A percentile compares a stretch with the other conserved stretches of the same genome.
Evolutionary conservation across 2,113 vertebrate species (phyloP).

Genomic region (Notechis scutatus): DNA sequence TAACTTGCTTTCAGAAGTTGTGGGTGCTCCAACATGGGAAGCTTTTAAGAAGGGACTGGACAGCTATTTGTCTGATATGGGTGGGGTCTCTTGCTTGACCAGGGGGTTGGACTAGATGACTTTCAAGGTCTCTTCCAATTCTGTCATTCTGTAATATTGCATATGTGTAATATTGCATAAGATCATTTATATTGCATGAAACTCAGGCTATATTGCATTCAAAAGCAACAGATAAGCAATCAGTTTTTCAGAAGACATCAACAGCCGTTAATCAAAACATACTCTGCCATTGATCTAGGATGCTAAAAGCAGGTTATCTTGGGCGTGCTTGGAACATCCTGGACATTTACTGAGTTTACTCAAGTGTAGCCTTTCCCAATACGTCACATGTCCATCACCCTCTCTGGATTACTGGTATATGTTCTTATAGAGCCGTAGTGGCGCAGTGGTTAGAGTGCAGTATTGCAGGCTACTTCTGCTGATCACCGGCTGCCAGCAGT

Average conservation of each 20-base stretch:
- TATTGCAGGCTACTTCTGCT: too few species aligned
- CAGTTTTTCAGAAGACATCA: background rate
- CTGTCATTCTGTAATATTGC: too few species aligned
- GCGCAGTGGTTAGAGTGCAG: too few species aligned
- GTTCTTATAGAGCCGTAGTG: background rate
- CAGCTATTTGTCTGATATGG: too few species aligned
- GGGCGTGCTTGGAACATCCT: background rate
- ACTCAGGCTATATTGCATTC: background rate
- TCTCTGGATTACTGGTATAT: background rate
- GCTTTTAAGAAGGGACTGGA: too few species aligned
- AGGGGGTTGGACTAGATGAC: too few species aligned
- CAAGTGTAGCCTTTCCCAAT: background rate
- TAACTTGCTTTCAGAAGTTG: too few species aligned
- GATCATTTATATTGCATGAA: background rate
- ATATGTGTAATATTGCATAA: too few species aligned
- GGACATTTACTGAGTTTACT: background rate
- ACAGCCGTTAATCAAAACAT: background rate
- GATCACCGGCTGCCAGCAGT: too few species aligned
- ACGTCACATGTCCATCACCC: background rate
- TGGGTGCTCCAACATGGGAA: too few species aligned
- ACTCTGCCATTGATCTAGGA: background rate
- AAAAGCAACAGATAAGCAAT: background rate
- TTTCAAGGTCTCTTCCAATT: too few species aligned
- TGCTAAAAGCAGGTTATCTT: background rate
- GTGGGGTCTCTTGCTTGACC: too few species aligned